Evolutionary conservation across 1,140 invertebrate genomes (phyloP), one percentile per base, ranked within the genome.

Genomic region (Trissolcus basalis): DNA sequence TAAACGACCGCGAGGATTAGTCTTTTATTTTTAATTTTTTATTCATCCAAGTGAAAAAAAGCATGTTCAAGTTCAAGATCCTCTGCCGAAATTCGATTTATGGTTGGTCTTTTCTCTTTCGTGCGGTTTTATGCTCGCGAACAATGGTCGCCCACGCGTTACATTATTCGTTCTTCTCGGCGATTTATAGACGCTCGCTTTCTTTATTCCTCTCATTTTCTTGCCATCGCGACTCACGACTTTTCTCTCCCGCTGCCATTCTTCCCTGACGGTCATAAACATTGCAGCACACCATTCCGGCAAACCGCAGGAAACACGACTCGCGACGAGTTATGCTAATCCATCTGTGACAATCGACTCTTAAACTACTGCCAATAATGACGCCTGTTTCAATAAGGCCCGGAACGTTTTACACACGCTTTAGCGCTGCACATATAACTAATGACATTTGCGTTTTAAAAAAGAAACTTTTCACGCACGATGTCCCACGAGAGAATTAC

Each of bases 81-180:
- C 45, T 32, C 47, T 41, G 48, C 68, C 69, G 53, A 78, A 69
- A 79, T 45, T 45, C 67, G 67, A 67, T 81, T 78, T 73, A 79
- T 76, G 68, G 64, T 68, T 6, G 59, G 59, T 47, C 69, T 68
- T 77, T 77, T 77, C 61, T 67, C 56, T 74, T 71, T 71, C 47
- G 65, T 69, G 36, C 19, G 72, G 64, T 75, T 83, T 82, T 83
- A 82, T 79, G 80, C 77, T 60, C 75, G 63, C 76, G 77, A 86
- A 86, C 85, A 87, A 87, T 87, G 70, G 79, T 81, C 82, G 80
- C 85, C 85, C 81, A 87, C 85, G 80, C 81, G 81, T 84, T 81
- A 82, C 82, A 85, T 86, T 86, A 87, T 83, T 85, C 80, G 78
- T 12, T 77, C 67, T 71, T 82, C 77, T 70, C 69, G 58, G 58